Conservation (phyloP, 2,113 vertebrate species). For the Sinocyclocheilus anshuiensis region DNA sequence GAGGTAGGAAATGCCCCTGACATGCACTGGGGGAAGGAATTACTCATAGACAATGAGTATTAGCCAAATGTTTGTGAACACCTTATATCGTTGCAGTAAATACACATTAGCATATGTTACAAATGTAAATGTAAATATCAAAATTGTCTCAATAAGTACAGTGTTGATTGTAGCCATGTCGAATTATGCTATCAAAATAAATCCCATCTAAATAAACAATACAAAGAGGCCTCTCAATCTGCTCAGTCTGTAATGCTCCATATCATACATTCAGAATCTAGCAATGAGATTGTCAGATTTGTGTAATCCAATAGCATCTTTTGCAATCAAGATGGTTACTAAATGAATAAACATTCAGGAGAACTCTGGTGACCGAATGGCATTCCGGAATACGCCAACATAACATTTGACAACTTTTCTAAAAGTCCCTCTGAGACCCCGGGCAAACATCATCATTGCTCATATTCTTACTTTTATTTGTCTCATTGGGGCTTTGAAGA, state of each 20-base stretch:
- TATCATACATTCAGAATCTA: not conserved
- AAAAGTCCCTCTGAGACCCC: slow-evolving; percentile 16
- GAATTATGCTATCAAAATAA: not conserved
- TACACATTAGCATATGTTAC: not conserved
- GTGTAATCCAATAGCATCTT: not conserved
- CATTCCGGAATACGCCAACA: not conserved
- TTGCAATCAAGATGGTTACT: not conserved
- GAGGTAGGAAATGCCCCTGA: slow-evolving; percentile 12
- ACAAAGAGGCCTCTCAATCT: not conserved
- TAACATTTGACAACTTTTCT: slow-evolving; percentile 25
- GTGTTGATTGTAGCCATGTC: not conserved
- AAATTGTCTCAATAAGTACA: not conserved
- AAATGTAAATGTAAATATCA: not conserved
- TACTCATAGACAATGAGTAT: slow-evolving; percentile 31
- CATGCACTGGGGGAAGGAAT: not conserved
- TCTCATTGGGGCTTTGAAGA: slow-evolving; percentile 2
- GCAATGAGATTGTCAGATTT: not conserved
- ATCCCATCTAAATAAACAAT: not conserved
- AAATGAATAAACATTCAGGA: not conserved
- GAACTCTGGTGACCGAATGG: not conserved
- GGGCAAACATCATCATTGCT: not conserved
- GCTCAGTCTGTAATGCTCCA: not conserved
- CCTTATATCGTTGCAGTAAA: not conserved
- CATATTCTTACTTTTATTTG: slow-evolving; percentile 7
- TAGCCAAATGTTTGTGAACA: slow-evolving; percentile 10